phyloP scores from a whole-genome alignment of 2,797 vertebrate species.

The Rhabdophis nuchalis region DNA sequence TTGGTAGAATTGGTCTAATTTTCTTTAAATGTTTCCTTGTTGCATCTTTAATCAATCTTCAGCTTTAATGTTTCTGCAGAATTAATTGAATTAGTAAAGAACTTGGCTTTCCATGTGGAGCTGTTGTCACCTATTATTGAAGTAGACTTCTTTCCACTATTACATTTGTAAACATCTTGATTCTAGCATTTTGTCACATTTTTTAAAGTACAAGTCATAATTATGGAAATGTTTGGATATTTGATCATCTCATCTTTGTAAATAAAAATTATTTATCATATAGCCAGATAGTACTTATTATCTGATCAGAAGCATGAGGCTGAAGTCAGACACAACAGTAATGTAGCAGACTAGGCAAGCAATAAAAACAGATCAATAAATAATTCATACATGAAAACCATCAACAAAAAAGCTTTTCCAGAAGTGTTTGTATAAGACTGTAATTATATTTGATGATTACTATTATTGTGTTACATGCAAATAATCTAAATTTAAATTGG shows the following conservation, averaged over 20 bases:
- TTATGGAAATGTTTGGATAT: background rate
- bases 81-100: background rate
- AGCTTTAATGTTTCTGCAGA: background rate
- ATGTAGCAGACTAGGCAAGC: slow-evolving; percentile 37
- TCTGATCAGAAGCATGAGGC: slow-evolving; percentile 49
- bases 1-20: slow-evolving; percentile 11
- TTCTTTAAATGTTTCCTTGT: slow-evolving; percentile 11
- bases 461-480: slow-evolving; percentile 33
- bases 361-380: slow-evolving; percentile 27
- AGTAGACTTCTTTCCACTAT: background rate
- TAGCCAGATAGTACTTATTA: slow-evolving; percentile 24
- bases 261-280: background rate
- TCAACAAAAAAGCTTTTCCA: slow-evolving; percentile 38
- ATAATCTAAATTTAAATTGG: slow-evolving; percentile 40
- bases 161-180: background rate
- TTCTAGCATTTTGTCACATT: background rate
- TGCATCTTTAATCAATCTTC: background rate
- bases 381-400: slow-evolving; percentile 52
- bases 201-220: background rate
- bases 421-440: slow-evolving; percentile 25
- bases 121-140: background rate
- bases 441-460: slow-evolving; percentile 47
- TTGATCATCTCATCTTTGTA: slow-evolving; percentile 17
- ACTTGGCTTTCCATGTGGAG: background rate
- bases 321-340: slow-evolving; percentile 39